Evolutionary conservation across 2,888 invertebrate genomes (phyloP).

Genomic region (Drosophila hawaiiensis): DNA sequence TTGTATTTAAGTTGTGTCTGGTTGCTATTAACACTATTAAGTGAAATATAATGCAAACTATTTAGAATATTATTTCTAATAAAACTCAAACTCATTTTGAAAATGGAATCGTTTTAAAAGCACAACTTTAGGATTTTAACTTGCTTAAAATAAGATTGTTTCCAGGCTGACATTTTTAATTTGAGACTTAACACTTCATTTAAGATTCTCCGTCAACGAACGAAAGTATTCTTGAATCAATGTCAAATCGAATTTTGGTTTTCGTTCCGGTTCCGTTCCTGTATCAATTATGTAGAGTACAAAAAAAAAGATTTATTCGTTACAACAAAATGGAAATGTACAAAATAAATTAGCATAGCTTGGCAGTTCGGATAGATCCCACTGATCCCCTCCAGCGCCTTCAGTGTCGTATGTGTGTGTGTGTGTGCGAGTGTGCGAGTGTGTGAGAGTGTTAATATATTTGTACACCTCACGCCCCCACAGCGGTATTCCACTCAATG

Average conservation of each 20-base stretch:
- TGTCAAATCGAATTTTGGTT: neutral
- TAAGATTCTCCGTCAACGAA: neutral
- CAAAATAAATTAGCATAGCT: constrained; percentile 60
- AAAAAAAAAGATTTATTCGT: constrained; percentile 39
- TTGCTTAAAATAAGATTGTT: neutral
- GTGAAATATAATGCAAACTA: neutral
- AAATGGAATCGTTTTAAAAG: no score
- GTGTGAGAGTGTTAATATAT: neutral
- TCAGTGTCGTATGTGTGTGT: neutral
- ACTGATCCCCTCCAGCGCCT: neutral
- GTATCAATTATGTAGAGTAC: constrained; percentile 9
- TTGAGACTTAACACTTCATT: neutral
- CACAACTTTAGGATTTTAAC: neutral
- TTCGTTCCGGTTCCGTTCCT: neutral
- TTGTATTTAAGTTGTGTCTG: neutral
- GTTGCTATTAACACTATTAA: neutral
- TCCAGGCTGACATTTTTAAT: neutral
- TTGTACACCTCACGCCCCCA: constrained; percentile 24
- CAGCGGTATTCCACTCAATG: constrained; percentile 72
- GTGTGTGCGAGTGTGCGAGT: no score
- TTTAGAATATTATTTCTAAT: neutral
- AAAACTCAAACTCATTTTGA: no score
- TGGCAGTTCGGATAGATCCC: constrained; percentile 3
- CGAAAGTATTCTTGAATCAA: neutral
- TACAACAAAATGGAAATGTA: constrained; percentile 46